A percentile compares a stretch with the other conserved stretches of the same genome.
These are phyloP conservation scores for Arctia plantaginis DNA, from an alignment of 2,888 invertebrate genomes.

Conservation along the genomic window DNA sequence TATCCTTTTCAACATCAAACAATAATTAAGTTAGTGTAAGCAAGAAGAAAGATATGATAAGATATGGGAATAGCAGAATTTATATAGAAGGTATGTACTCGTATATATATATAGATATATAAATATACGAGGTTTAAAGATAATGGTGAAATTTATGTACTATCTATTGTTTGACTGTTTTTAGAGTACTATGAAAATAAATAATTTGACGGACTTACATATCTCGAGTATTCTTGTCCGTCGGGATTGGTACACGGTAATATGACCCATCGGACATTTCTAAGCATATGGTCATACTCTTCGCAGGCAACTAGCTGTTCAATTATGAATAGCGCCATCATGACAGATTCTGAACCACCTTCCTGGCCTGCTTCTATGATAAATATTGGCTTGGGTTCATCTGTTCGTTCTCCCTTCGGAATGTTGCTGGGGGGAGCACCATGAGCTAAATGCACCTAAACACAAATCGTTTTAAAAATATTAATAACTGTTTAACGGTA, in stretches of 20 bases:
- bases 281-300: constrained; percentile 67
- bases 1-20: too few species aligned
- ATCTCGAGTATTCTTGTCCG: constrained; percentile 71
- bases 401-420: constrained; percentile 2
- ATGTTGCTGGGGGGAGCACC: neutral
- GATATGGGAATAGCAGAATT: too few species aligned
- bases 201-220: constrained; percentile 57
- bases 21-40: too few species aligned
- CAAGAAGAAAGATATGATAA: too few species aligned
- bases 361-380: constrained; percentile 77
- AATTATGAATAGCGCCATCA: constrained; percentile 68
- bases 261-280: constrained; percentile 71
- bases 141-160: too few species aligned
- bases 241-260: constrained; percentile 77
- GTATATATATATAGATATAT: neutral
- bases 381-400: constrained; percentile 61
- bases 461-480: neutral
- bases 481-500: neutral
- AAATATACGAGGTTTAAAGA: too few species aligned
- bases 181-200: neutral
- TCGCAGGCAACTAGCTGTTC: constrained; percentile 73
- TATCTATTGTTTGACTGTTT: neutral
- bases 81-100: too few species aligned
- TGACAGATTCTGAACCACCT: constrained; percentile 66
- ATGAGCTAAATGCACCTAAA: constrained; percentile 22